Conservation (phyloP, 2,888 invertebrate genomes). For the Strigamia maritima region DNA sequence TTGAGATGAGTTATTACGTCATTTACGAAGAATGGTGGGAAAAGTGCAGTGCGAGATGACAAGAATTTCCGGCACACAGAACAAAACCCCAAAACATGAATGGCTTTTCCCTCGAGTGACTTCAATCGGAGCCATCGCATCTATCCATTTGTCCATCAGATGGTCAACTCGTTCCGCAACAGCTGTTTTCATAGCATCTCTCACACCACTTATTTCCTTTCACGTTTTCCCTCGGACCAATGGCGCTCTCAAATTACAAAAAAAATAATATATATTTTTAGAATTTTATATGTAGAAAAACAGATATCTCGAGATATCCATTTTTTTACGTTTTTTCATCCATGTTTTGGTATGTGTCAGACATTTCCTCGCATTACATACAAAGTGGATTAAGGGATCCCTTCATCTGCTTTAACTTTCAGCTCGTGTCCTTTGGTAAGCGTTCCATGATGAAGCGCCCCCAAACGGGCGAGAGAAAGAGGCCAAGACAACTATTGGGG, state of each 20-base stretch:
- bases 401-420: constrained; percentile 15
- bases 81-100: constrained; percentile 15
- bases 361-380: background rate
- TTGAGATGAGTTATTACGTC: background rate
- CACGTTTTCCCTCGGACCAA: background rate
- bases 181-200: constrained; percentile 5
- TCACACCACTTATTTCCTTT: constrained; percentile 8
- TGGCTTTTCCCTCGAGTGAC: constrained; percentile 10
- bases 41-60: background rate
- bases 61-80: background rate
- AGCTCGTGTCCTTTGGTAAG: constrained; percentile 10
- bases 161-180: constrained; percentile 15
- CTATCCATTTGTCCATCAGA: constrained; percentile 8
- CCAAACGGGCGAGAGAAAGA: background rate
- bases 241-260: too few species aligned
- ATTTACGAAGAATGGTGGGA: background rate
- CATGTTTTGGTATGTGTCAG: background rate
- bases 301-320: too few species aligned
- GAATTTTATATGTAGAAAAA: too few species aligned
- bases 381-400: constrained; percentile 10
- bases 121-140: background rate
- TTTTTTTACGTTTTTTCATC: background rate
- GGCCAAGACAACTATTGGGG: background rate
- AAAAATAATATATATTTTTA: too few species aligned
- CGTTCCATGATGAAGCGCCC: constrained; percentile 10